Conservation (phyloP, 2,113 vertebrate species). For the Oncorhynchus nerka region DNA sequence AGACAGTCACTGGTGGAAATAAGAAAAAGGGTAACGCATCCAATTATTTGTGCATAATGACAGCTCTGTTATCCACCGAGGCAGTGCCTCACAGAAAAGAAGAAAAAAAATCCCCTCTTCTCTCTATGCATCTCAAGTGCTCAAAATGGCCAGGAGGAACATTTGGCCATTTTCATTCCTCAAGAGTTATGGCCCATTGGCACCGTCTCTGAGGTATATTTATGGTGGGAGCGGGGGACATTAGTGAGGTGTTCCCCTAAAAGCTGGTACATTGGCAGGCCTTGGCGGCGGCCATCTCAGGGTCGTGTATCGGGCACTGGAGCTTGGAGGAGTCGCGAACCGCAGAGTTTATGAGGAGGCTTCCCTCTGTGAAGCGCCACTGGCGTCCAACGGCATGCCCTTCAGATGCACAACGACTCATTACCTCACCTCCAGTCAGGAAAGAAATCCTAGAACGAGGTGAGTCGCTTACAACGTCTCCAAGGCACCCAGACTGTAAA, state of each 20-base stretch:
- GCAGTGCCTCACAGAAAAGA: constrained; percentile 43
- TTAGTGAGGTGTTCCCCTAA: constrained; percentile 41
- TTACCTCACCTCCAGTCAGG: constrained; percentile 57
- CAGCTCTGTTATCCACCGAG: constrained; percentile 68
- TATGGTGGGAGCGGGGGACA: constrained; percentile 42
- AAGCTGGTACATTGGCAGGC: constrained; percentile 33
- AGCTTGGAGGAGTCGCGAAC: constrained; percentile 26
- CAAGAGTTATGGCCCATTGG: constrained; percentile 62
- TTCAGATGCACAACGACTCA: constrained; percentile 70
- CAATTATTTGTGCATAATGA: constrained; percentile 72
- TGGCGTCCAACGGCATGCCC: constrained; percentile 58
- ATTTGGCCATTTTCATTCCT: constrained; percentile 66
- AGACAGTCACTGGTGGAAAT: constrained; percentile 57
- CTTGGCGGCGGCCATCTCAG: constrained; percentile 20
- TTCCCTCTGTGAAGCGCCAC: constrained; percentile 36
- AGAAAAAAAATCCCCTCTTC: constrained; percentile 54
- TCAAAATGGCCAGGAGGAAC: constrained; percentile 61
- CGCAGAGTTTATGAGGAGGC: constrained; percentile 55
- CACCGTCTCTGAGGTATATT: constrained; percentile 43
- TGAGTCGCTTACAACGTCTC: constrained; percentile 64
- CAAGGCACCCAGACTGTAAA: constrained; percentile 38
- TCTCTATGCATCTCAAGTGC: constrained; percentile 65
- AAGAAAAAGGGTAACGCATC: constrained; percentile 50
- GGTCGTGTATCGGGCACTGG: constrained; percentile 44
- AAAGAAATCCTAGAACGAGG: constrained; percentile 63